Percentiles rank a stretch among this genome's conserved stretches.
Evolutionary conservation across 2,888 invertebrate genomes (phyloP).

Genomic region (Drosophila pegasa): DNA sequence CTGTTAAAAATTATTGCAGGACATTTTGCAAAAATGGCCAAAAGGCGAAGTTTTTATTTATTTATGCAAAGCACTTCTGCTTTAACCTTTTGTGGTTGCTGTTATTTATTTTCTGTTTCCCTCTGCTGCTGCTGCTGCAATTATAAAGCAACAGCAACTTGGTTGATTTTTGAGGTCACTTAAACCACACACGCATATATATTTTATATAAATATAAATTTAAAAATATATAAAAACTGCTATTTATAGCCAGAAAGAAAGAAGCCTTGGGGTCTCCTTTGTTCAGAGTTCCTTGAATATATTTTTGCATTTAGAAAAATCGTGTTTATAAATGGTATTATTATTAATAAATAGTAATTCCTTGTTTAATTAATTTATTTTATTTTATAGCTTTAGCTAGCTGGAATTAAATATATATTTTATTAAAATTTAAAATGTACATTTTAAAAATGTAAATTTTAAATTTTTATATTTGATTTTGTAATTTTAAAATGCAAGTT

Average conservation of each 20-base stretch:
- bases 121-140: conserved; percentile 37
- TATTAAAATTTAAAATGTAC: no score
- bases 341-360: not conserved
- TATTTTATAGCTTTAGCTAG: not conserved
- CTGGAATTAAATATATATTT: not conserved
- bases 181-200: not conserved
- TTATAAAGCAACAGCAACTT: conserved; percentile 40
- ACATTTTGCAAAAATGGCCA: conserved; percentile 70
- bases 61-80: conserved; percentile 49
- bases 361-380: not conserved
- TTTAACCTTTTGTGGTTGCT: conserved; percentile 22
- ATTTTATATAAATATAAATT: not conserved
- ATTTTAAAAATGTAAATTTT: no score
- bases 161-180: conserved; percentile 41
- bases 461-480: no score
- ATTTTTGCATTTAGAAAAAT: not conserved
- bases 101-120: conserved; percentile 5
- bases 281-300: not conserved
- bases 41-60: conserved; percentile 60
- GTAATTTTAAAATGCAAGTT: no score
- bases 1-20: conserved; percentile 73
- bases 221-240: not conserved
- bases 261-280: not conserved
- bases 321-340: not conserved
- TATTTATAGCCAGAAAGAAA: not conserved